Conservation (phyloP, 2,113 vertebrate genomes). For the Opisthocomus hoazin region DNA sequence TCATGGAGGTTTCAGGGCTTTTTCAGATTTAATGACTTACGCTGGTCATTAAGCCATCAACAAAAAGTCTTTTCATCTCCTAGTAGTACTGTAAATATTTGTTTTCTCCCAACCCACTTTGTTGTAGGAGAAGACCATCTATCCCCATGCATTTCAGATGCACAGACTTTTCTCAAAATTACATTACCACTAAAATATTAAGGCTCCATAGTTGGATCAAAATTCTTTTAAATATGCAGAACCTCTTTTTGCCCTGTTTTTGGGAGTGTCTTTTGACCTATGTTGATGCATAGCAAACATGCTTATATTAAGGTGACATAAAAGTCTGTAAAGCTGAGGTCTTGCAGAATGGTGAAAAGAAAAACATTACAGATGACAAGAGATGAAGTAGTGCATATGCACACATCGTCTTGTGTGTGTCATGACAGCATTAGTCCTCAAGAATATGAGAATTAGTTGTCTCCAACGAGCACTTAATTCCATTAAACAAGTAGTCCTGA, state of each 20-base stretch:
- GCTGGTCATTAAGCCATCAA: conserved; percentile 52
- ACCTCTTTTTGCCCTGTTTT: background rate
- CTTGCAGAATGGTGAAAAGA: background rate
- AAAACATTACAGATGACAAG: background rate
- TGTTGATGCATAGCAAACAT: background rate
- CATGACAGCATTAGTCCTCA: background rate
- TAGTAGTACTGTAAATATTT: conserved; percentile 34
- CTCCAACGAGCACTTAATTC: background rate
- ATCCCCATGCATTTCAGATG: background rate
- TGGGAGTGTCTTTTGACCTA: background rate
- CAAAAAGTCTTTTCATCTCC: conserved; percentile 47
- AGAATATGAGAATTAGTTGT: background rate
- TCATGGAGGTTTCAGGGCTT: conserved; percentile 43
- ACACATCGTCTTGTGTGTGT: background rate
- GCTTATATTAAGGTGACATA: background rate
- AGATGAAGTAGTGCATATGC: background rate
- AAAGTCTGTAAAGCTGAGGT: background rate
- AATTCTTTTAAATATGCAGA: background rate
- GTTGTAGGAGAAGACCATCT: conserved; percentile 1
- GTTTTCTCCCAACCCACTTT: background rate
- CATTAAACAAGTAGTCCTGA: background rate
- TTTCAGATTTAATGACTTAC: conserved; percentile 43
- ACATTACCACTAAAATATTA: background rate
- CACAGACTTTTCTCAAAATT: conserved; percentile 49
- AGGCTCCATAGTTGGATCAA: background rate